Conservation (phyloP, 2,888 invertebrate species). For the Hypena proboscidalis region DNA sequence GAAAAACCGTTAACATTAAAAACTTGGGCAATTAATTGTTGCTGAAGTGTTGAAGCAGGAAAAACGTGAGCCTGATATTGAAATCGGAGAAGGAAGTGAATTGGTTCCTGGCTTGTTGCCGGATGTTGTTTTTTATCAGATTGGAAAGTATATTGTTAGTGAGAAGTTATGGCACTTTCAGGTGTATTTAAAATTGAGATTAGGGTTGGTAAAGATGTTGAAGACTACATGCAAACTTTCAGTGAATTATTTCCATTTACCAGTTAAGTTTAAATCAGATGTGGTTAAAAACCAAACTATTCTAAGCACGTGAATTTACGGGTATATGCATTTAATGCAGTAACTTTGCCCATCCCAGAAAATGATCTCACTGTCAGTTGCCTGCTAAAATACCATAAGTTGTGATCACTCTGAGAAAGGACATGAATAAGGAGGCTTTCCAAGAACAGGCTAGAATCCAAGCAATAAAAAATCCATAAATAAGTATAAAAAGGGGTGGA, state of each 20-base stretch:
- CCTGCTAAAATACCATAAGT: too few species aligned
- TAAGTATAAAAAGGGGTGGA: slow-evolving; percentile 54
- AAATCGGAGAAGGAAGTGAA: slow-evolving; percentile 2
- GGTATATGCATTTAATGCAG: too few species aligned
- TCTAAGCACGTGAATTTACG: too few species aligned
- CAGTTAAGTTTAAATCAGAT: too few species aligned
- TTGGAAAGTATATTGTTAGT: slow-evolving; percentile 4
- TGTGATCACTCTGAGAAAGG: too few species aligned
- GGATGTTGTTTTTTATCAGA: slow-evolving; percentile 8
- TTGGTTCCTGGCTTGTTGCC: slow-evolving; percentile 7
- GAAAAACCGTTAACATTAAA: neutral
- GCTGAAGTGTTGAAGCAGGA: slow-evolving; percentile 1
- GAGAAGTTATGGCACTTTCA: neutral
- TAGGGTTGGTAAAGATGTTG: too few species aligned
- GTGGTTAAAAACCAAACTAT: too few species aligned
- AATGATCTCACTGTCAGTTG: too few species aligned
- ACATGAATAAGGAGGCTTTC: too few species aligned
- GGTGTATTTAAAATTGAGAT: neutral
- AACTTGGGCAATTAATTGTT: neutral
- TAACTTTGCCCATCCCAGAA: too few species aligned
- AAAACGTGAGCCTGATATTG: slow-evolving; percentile 3
- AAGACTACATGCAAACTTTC: too few species aligned
- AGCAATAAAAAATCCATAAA: slow-evolving; percentile 38
- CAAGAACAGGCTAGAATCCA: neutral
- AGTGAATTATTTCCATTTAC: too few species aligned